These are phyloP conservation scores for Charina bottae DNA, from an alignment of 2,113 vertebrate species.

Conservation along the genomic window DNA sequence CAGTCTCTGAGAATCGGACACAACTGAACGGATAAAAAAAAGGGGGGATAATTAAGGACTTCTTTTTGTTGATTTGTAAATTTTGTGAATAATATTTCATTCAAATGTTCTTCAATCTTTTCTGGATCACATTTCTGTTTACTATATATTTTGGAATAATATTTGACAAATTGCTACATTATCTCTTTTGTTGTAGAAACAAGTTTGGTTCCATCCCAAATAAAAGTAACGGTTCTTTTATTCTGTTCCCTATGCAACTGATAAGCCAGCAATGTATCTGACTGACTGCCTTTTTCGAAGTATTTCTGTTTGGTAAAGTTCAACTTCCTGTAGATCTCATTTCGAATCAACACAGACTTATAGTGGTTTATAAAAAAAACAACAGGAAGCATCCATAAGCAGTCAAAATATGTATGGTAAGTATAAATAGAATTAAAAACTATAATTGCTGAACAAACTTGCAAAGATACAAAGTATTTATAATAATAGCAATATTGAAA, in stretches of 20 bases:
- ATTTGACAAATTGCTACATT: background rate
- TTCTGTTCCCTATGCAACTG: background rate
- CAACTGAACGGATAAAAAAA: no score
- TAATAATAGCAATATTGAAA: background rate
- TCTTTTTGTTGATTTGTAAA: background rate
- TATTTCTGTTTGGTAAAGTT: background rate
- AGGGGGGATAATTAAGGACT: background rate
- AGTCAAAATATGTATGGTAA: background rate
- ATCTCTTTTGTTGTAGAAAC: background rate
- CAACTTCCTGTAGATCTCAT: background rate
- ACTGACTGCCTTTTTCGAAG: background rate
- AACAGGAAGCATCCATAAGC: background rate
- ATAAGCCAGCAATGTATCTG: background rate
- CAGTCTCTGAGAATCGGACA: no score
- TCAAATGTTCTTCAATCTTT: background rate
- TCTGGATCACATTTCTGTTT: background rate
- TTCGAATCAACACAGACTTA: background rate
- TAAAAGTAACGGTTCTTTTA: background rate
- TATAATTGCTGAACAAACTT: background rate
- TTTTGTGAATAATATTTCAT: background rate
- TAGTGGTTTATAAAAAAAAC: background rate
- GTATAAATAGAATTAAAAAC: background rate
- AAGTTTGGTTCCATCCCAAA: background rate
- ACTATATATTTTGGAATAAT: background rate
- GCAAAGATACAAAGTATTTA: background rate